Base-by-base conservation (phyloP, 2,113 vertebrate species). In the Cebidichthys violaceus region DNA sequence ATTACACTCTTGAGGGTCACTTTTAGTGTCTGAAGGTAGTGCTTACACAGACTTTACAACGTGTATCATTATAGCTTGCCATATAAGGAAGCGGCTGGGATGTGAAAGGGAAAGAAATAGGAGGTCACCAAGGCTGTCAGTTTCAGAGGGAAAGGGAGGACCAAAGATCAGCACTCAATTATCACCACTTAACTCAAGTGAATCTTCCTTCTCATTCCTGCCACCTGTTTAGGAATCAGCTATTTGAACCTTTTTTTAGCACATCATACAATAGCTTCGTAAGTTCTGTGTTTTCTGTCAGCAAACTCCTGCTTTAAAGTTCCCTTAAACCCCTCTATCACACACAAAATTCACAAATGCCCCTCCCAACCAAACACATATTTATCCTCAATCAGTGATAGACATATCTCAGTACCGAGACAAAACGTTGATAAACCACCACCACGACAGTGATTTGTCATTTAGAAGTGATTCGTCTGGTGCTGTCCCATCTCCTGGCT, bases 41-140 rank as follows among this genome's bases (percentile, higher is more conserved):
- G 95, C 93, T 96, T 96, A 97, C 96, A 95, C 93, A 96, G 95
- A 95, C 92, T 96, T 96, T 97, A 95, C 94, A 95, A 91, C 77
- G 91, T 96, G 96, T 96, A 95, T 96, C 96, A 96, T 97, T 97
- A 97, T 94, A 94, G 96, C 94, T 90, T 87, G 92, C 95, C 95
- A 91, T 96, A 95, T 96, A 97, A 96, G 96, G 96, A 93, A 92
- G 92, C 70, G 88, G 91, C 93, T 92, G 91, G 92, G 93, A 93
- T 95, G 95, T 95, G 96, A 96, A 94, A 94, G 94, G 94, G 93
- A 74, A 96, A 96, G 93, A 95, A 95, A 92, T 92, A 95, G 93
- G 93, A 96, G 95, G 95, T 94, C 92, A 95, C 90, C 27, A 88
- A 90, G 74, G 87, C 93, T 85, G 89, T 95, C 94, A 95, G 93